phyloP scores from a whole-genome alignment of 1,140 invertebrate genomes.

The Pseudomyrmex gracilis region DNA sequence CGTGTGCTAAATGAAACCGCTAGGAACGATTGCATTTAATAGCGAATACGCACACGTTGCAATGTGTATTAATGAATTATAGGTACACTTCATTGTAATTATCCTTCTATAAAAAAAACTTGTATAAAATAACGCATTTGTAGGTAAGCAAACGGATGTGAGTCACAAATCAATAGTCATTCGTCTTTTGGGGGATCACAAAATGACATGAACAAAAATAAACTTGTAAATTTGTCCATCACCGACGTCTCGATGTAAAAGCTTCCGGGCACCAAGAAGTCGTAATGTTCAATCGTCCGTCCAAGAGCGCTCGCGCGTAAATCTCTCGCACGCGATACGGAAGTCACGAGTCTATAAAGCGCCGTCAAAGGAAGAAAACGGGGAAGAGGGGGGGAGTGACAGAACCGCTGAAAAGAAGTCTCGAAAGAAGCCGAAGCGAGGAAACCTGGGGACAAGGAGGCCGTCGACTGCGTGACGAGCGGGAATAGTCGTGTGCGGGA shows the following conservation, averaged over 20 bases:
- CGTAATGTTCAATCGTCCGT: slow-evolving; percentile 41
- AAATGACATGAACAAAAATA: background rate
- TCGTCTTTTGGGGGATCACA: background rate
- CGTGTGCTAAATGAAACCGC: slow-evolving; percentile 2
- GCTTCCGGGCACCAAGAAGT: slow-evolving; percentile 60
- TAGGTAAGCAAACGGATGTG: background rate
- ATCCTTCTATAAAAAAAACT: background rate
- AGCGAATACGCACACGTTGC: background rate
- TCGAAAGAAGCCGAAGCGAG: slow-evolving; percentile 37
- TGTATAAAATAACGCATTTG: background rate
- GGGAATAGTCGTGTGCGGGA: slow-evolving; percentile 55
- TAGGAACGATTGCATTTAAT: background rate
- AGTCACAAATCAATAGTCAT: background rate
- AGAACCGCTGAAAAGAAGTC: slow-evolving; percentile 53
- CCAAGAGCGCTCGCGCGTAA: slow-evolving; percentile 55
- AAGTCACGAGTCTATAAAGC: slow-evolving; percentile 59
- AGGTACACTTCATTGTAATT: background rate
- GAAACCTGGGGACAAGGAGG: slow-evolving; percentile 46
- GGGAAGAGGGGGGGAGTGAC: slow-evolving; percentile 26
- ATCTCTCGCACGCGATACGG: slow-evolving; percentile 56
- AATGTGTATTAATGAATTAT: background rate
- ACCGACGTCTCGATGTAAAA: slow-evolving; percentile 44
- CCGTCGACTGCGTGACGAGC: slow-evolving; percentile 50
- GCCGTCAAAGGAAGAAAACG: slow-evolving; percentile 53
- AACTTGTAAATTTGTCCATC: slow-evolving; percentile 41